These are phyloP conservation scores for Mormoops blainvillei DNA, from an alignment of 2,113 vertebrate species.

Conservation along the genomic window DNA sequence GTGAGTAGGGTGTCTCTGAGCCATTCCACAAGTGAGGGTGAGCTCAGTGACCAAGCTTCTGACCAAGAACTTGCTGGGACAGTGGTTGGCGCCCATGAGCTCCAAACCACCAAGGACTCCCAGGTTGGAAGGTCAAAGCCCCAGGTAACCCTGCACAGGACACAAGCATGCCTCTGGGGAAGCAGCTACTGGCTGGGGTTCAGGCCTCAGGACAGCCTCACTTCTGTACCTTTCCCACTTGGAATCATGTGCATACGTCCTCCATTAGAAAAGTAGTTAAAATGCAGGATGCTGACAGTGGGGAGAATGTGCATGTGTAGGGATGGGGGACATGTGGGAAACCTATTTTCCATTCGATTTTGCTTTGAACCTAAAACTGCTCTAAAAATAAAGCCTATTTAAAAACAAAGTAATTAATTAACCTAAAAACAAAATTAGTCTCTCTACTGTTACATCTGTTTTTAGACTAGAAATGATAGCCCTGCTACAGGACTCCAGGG, in stretches of 20 bases:
- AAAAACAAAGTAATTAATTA: not conserved
- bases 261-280: not conserved
- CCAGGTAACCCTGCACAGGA: not conserved
- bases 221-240: not conserved
- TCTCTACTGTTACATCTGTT: not conserved
- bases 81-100: not conserved
- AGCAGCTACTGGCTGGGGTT: not conserved
- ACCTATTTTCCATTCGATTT: not conserved
- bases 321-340: too few relatives aligned
- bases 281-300: rapidly evolving
- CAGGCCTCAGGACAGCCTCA: not conserved
- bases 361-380: not conserved
- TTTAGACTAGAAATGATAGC: not conserved
- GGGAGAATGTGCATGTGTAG: not conserved
- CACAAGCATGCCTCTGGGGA: too few relatives aligned
- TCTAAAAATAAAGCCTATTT: not conserved
- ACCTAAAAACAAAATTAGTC: not conserved
- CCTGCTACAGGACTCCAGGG: not conserved
- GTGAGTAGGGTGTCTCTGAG: not conserved
- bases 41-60: not conserved
- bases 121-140: not conserved
- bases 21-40: not conserved
- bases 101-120: not conserved
- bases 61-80: not conserved
- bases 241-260: not conserved